A percentile compares a stretch with the other conserved stretches of the same genome.
Evolutionary conservation across 2,888 invertebrate species (phyloP).

Genomic region (Drosophila anomalata): DNA sequence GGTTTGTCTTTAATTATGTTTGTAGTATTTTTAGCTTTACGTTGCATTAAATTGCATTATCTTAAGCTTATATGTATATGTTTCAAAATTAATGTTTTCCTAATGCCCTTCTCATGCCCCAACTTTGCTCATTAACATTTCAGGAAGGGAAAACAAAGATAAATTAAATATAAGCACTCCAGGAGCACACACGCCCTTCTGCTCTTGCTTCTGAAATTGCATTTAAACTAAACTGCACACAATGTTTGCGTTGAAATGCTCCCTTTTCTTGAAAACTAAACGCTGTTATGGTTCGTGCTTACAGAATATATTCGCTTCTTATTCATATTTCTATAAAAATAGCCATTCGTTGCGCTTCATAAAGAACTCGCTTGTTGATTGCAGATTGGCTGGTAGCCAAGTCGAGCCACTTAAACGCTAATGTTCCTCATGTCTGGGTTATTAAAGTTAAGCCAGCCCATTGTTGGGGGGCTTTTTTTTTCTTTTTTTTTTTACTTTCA

Average conservation of each 20-base stretch:
- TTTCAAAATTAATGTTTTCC: not conserved
- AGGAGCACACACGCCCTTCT: not conserved
- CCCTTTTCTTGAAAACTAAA: not conserved
- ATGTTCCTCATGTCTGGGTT: slow-evolving; percentile 37
- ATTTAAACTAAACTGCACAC: not conserved
- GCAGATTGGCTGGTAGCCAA: slow-evolving; percentile 25
- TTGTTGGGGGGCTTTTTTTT: slow-evolving; percentile 35
- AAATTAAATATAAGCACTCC: slow-evolving; percentile 4
- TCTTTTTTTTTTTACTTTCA: slow-evolving; percentile 31
- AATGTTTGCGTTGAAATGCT: not conserved
- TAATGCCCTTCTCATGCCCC: not conserved
- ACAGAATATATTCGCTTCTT: not conserved
- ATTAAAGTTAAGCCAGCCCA: slow-evolving; percentile 58
- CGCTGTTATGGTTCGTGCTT: not conserved
- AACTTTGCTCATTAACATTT: slow-evolving; percentile 11
- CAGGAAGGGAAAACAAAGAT: slow-evolving; percentile 10
- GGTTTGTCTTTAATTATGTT: not conserved
- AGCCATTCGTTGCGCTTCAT: slow-evolving; percentile 9
- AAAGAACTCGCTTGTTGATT: slow-evolving; percentile 14
- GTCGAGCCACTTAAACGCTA: slow-evolving; percentile 28
- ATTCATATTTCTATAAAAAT: slow-evolving; percentile 16
- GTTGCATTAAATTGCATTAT: not conserved
- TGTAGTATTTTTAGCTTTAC: not conserved
- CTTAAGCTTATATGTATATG: not conserved
- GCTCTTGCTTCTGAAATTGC: not conserved